phyloP scores from a whole-genome alignment of 2,888 invertebrate genomes.

The Selenia dentaria region DNA sequence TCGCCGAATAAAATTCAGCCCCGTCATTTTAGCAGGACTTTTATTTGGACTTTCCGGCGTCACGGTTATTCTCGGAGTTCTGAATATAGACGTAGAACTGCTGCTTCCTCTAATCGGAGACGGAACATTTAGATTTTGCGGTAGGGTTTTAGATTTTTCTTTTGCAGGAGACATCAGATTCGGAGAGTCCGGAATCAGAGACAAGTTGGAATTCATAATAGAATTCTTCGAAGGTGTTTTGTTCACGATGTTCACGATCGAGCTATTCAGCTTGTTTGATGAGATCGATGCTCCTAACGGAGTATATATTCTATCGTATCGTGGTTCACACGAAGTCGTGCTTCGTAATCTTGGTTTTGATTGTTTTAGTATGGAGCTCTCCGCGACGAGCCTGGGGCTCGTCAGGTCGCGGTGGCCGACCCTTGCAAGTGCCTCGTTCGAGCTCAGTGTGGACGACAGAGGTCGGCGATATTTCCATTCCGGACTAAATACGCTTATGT shows the following conservation, averaged over 20 bases:
- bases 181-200: constrained; percentile 75
- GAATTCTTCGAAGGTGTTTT: constrained; percentile 60
- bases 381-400: constrained; percentile 70
- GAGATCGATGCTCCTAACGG: constrained; percentile 71
- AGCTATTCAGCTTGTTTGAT: constrained; percentile 67
- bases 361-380: constrained; percentile 59
- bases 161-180: constrained; percentile 70
- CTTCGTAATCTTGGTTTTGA: constrained; percentile 69
- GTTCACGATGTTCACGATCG: constrained; percentile 62
- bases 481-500: constrained; percentile 70
- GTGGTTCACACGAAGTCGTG: constrained; percentile 75
- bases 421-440: constrained; percentile 73
- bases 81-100: constrained; percentile 76
- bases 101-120: constrained; percentile 77
- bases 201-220: constrained; percentile 74
- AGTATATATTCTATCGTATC: constrained; percentile 76
- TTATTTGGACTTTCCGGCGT: constrained; percentile 80
- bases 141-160: constrained; percentile 86
- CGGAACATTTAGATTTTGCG: constrained; percentile 81
- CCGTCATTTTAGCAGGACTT: constrained; percentile 80
- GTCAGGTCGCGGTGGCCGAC: constrained; percentile 68
- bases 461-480: constrained; percentile 68
- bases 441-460: constrained; percentile 71
- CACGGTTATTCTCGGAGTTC: constrained; percentile 71
- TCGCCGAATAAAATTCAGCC: constrained; percentile 87